Base-by-base conservation (phyloP, 1,140 invertebrate species). In the Prorops nasuta region DNA sequence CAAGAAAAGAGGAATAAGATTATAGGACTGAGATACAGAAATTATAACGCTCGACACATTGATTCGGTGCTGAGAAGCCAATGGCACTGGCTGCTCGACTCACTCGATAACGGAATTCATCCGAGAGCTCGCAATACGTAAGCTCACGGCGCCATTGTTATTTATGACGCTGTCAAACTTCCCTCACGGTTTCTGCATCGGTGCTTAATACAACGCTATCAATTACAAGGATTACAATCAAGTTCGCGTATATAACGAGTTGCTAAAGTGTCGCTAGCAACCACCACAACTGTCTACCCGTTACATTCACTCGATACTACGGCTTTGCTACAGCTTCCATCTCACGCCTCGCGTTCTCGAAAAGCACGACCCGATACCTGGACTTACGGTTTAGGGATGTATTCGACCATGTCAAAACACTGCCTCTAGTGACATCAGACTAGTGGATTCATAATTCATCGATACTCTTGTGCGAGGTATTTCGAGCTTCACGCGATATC, bases 151-250 rank as follows among this genome's bases (percentile, higher is more conserved):
- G n/a, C n/a, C n/a, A n/a, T n/a, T n/a, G n/a, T n/a, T n/a, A n/a
- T n/a, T n/a, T n/a, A n/a, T n/a, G n/a, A n/a, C n/a, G n/a, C n/a
- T n/a, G n/a, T n/a, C n/a, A n/a, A n/a, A n/a, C n/a, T n/a, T n/a
- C n/a, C n/a, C n/a, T n/a, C n/a, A n/a, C n/a, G n/a, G n/a, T n/a
- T n/a, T n/a, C n/a, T n/a, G n/a, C n/a, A n/a, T n/a, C n/a, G n/a
- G n/a, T 10, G 24, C 24, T 10, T 28, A 45, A 51, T 53, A 62
- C 64, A 72, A 69, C 56, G 56, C 49, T 72, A 72, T 72, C 66
- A 65, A 64, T 72, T 69, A 69, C 69, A 63, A 56, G 56, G 46
- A 56, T 66, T 58, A 60, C 52, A 55, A 52, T 66, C 44, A 44
- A 63, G 49, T 58, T 58, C 52, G 54, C 55, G 50, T 49, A 54